These are phyloP conservation scores for Liodrosophila aerea DNA, from an alignment of 2,888 invertebrate species.

Conservation along the genomic window DNA sequence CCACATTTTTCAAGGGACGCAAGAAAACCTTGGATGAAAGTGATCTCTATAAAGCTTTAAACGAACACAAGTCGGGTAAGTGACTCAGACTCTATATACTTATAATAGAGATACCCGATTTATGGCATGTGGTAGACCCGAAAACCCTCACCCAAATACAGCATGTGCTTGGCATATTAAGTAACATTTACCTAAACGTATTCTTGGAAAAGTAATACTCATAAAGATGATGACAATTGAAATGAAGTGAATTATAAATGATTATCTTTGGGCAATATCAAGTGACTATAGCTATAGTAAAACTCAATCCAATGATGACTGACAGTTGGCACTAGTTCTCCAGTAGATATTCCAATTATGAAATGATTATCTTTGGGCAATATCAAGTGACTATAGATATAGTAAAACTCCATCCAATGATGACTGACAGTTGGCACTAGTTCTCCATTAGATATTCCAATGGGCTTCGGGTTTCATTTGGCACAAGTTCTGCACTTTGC, in stretches of 20 bases:
- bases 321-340: too few relatives aligned
- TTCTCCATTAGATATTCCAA: not conserved
- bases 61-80: slow-evolving; percentile 86
- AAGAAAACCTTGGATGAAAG: slow-evolving; percentile 87
- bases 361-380: too few relatives aligned
- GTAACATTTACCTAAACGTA: not conserved
- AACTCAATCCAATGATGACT: too few relatives aligned
- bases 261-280: too few relatives aligned
- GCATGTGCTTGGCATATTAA: too few relatives aligned
- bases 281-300: too few relatives aligned
- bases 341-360: not conserved
- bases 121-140: too few relatives aligned
- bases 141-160: too few relatives aligned
- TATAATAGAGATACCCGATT: not conserved
- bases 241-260: not conserved
- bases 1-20: slow-evolving; percentile 89
- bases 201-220: not conserved
- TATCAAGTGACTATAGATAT: too few relatives aligned
- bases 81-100: slow-evolving; percentile 13
- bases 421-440: too few relatives aligned
- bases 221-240: not conserved
- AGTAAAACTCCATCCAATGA: too few relatives aligned
- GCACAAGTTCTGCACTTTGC: not conserved
- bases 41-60: slow-evolving; percentile 89
- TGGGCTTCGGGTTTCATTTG: not conserved